Conservation (phyloP, 2,113 vertebrate species). For the Morone saxatilis region DNA sequence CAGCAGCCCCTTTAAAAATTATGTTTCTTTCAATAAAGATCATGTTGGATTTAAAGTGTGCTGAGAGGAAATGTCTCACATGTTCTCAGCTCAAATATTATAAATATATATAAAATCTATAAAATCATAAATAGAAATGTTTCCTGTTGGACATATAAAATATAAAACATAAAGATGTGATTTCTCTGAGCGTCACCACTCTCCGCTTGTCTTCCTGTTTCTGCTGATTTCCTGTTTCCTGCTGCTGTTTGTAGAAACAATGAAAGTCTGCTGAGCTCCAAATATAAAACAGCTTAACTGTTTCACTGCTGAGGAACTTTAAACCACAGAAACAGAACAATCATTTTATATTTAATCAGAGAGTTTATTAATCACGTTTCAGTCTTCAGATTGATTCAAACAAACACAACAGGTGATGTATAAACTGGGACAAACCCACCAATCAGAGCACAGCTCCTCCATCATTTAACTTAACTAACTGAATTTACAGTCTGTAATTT, state of each 20-base stretch:
- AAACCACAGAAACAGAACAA: no score
- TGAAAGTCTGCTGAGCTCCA: neutral
- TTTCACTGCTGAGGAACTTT: neutral
- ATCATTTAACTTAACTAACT: no score
- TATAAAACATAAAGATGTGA: neutral
- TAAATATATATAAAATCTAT: no score
- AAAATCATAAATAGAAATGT: neutral
- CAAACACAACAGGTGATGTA: neutral
- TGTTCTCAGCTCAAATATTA: no score
- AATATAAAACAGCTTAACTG: neutral
- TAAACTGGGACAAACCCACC: neutral
- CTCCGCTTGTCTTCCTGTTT: neutral
- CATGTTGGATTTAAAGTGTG: no score
- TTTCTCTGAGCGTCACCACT: neutral
- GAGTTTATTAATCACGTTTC: neutral
- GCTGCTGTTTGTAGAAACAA: constrained; percentile 5
- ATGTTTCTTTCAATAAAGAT: no score
- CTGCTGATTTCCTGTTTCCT: constrained; percentile 33
- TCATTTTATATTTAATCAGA: no score
- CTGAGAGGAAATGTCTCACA: no score
- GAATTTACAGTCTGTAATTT: no score
- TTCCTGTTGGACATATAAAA: no score
- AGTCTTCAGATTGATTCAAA: neutral
- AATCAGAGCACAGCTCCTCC: neutral
- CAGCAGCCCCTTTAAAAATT: neutral